A percentile compares a stretch with the other conserved stretches of the same genome.
phyloP scores from a whole-genome alignment of 2,797 vertebrate species.

The Rhodeus uyekii region DNA sequence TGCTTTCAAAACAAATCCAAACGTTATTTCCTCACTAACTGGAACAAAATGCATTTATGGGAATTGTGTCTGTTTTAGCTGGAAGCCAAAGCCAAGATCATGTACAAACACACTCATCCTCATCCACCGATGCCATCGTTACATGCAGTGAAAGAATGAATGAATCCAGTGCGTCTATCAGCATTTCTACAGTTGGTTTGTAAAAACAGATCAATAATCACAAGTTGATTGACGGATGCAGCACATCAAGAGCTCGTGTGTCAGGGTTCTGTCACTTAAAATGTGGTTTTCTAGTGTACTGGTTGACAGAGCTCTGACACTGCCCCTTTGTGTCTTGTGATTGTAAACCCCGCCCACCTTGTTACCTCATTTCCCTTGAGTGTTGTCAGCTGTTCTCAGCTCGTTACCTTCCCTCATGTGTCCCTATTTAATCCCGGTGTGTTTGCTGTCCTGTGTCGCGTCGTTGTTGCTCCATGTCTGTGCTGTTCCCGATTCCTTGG shows the following conservation, averaged over 20 bases:
- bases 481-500: no score
- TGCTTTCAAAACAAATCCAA: background rate
- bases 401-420: no score
- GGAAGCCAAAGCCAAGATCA: background rate
- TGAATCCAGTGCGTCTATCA: background rate
- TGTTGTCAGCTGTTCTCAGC: no score
- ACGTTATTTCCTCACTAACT: constrained; percentile 1
- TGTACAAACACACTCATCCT: background rate
- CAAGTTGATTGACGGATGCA: background rate
- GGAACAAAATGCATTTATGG: constrained; percentile 14
- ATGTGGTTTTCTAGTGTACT: no score
- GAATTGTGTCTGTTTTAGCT: constrained; percentile 4
- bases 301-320: no score
- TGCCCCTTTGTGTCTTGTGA: no score
- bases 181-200: background rate
- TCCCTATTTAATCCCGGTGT: no score
- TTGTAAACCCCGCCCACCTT: no score
- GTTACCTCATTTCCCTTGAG: no score
- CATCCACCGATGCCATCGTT: background rate
- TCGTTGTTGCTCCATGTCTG: no score
- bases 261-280: no score
- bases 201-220: background rate
- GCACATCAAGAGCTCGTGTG: background rate
- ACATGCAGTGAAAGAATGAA: background rate
- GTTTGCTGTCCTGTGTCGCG: no score